Base-by-base conservation (phyloP, 2,113 vertebrate genomes). In the Porphyrio hochstetteri region DNA sequence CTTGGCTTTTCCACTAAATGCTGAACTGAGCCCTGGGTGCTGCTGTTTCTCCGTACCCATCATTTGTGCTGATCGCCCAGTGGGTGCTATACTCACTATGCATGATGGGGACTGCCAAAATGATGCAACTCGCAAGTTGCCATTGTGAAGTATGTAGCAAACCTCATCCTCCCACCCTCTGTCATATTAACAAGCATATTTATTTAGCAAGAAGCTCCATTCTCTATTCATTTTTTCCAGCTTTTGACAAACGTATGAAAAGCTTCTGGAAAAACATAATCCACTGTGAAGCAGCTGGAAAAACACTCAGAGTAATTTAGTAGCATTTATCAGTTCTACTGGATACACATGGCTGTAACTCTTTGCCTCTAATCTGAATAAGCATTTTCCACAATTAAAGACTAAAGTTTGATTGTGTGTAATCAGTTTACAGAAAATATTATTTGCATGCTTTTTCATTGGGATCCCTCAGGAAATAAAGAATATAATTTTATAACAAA, bases 161-260 rank as follows among this genome's bases (percentile, higher is more conserved):
- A 36, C 4, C 14, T 46, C 71, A 77, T 46, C 31, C 65, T 87
- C 80, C 59, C 90, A 93, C 33, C 21, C 63, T 74, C 64, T 93
- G 87, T 65, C 82, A 65, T 86, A 67, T 80, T 90, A 95, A 93
- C 79, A 23, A 95, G 44, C 25, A 92, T 94, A 87, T 87, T 93
- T 97, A 76, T 87, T 96, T 91, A 89, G 48, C 92, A 93, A 96
- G 90, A 67, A 86, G 18, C 19, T 88, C 59, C 88, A 27, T 60
- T 86, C 33, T 55, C 33, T 79, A 69, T 83, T 92, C 15, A 68
- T 23, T 16, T 82, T 61, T 70, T 70, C 55, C 42, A 86, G 38
- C 61, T 79, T 81, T 86, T 75, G 40, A 65, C 5, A 93, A 68
- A 78, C 70, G 68, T 38, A 67, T 81, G 33, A 84, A 86, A 83